Base-by-base conservation (phyloP, 2,888 invertebrate species). In the Hypsopygia costalis region DNA sequence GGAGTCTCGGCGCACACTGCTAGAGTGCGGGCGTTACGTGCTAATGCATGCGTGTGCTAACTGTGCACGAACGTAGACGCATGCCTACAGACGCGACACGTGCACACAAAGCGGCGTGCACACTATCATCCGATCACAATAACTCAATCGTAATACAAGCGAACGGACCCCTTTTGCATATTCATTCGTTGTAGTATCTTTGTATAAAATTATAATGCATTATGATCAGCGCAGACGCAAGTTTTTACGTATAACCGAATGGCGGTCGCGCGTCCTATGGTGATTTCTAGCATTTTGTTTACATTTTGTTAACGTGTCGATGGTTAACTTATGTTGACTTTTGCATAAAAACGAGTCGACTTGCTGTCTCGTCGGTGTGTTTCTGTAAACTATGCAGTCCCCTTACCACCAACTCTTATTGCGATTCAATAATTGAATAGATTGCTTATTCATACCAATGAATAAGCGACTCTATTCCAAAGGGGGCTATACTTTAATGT, bases 151-250 rank as follows among this genome's bases (percentile, higher is more conserved):
- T 59, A 66, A 69, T 68, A 79, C 79, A 82, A 63, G 68, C 72
- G 67, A 75, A 71, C 72, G 67, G 75, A 71, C 66, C 68, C 67
- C 62, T 77, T 16, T 81, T 88, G 87, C 87, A 88, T 88, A 88
- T 88, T 88, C 87, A 88, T 88, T 82, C 73, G 73, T 78, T 78
- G 85, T 87, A 86, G 85, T 87, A 86, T 87, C 86, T 82, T 86
- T 85, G 86, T 88, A 87, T 87, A 81, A 87, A 86, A 87, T 88
- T 86, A 88, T 88, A 88, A 87, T 86, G 83, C 82, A 85, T 86
- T 83, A 85, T 82, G 75, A 77, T 81, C 78, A 79, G 55, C 62
- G 55, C 58, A 58, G 55, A 47, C 57, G 62, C 57, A 63, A 58
- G 46, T 61, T 76, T 74, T 74, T 66, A 59, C 56, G 50, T 60